Evolutionary conservation across 2,888 invertebrate species (phyloP).

Genomic region (Platypus cylindrus): DNA sequence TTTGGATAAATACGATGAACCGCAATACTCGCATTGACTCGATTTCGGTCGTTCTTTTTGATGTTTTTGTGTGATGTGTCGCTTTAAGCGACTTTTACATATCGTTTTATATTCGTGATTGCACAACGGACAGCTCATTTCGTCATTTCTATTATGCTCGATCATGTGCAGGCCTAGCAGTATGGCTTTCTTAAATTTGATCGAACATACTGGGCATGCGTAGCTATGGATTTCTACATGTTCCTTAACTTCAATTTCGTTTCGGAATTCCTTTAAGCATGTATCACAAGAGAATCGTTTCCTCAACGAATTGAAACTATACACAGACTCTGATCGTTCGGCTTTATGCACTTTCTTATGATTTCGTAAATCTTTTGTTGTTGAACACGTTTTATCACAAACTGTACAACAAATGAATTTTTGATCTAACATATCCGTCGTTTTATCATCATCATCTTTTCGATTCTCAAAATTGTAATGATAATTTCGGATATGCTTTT

Average conservation of each 20-base stretch:
- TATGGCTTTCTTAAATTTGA: slow-evolving; percentile 10
- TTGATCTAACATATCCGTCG: neutral
- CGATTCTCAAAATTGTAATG: slow-evolving; percentile 23
- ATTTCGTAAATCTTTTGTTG: slow-evolving; percentile 19
- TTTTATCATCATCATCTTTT: neutral
- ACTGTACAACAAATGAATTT: slow-evolving; percentile 18
- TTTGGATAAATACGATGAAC: slow-evolving; percentile 11
- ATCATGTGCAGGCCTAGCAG: slow-evolving; percentile 12
- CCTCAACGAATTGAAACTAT: slow-evolving; percentile 22
- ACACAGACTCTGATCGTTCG: slow-evolving; percentile 29
- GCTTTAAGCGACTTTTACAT: slow-evolving; percentile 21
- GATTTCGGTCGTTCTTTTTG: slow-evolving; percentile 22
- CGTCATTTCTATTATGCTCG: slow-evolving; percentile 10
- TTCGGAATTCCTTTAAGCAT: slow-evolving; percentile 22
- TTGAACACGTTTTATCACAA: slow-evolving; percentile 22
- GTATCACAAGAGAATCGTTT: slow-evolving; percentile 24
- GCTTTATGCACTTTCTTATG: slow-evolving; percentile 25
- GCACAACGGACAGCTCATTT: slow-evolving; percentile 19
- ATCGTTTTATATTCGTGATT: slow-evolving; percentile 23
- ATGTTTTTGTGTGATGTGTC: slow-evolving; percentile 29
- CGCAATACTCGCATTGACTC: slow-evolving; percentile 14
- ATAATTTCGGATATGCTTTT: slow-evolving; percentile 26
- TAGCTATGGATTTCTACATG: slow-evolving; percentile 11
- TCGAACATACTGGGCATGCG: slow-evolving; percentile 9
- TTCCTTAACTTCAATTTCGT: slow-evolving; percentile 15